A percentile compares a stretch with the other conserved stretches of the same genome.
These are phyloP conservation scores for Parascotia fuliginaria DNA, from an alignment of 2,888 invertebrate genomes.

Conservation along the genomic window DNA sequence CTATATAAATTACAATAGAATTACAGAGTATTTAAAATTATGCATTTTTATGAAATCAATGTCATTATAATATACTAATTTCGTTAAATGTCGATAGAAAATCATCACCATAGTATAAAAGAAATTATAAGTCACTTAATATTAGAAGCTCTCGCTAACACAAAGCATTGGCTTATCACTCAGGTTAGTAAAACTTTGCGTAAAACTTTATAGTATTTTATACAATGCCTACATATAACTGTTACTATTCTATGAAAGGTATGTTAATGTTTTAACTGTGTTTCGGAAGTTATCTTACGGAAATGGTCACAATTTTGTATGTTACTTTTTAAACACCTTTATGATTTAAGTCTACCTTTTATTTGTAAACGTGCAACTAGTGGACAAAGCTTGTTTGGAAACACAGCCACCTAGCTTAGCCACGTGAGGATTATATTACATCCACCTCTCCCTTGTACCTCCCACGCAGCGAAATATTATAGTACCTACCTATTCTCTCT, in stretches of 20 bases:
- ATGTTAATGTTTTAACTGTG: not conserved
- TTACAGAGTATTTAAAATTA: too few species aligned
- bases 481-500: too few species aligned
- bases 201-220: too few species aligned
- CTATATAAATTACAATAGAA: conserved; percentile 20
- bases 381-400: conserved; percentile 74
- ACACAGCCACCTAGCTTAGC: conserved; percentile 46
- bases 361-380: conserved; percentile 69
- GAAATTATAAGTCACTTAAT: too few species aligned
- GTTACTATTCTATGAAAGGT: too few species aligned
- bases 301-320: conserved; percentile 46
- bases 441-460: conserved; percentile 2
- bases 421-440: conserved; percentile 54
- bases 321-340: conserved; percentile 53
- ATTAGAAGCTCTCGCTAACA: too few species aligned
- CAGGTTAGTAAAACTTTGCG: too few species aligned
- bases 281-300: conserved; percentile 49
- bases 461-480: not conserved
- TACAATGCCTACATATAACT: not conserved
- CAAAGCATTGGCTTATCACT: too few species aligned
- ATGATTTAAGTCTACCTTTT: conserved; percentile 47
- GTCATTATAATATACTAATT: too few species aligned
- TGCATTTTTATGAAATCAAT: too few species aligned
- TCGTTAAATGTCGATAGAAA: too few species aligned
- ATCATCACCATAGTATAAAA: too few species aligned